Percentiles rank a stretch among this genome's conserved stretches.
Conservation (phyloP, 2,797 vertebrate genomes). For the Mormyrops boulengeri region DNA sequence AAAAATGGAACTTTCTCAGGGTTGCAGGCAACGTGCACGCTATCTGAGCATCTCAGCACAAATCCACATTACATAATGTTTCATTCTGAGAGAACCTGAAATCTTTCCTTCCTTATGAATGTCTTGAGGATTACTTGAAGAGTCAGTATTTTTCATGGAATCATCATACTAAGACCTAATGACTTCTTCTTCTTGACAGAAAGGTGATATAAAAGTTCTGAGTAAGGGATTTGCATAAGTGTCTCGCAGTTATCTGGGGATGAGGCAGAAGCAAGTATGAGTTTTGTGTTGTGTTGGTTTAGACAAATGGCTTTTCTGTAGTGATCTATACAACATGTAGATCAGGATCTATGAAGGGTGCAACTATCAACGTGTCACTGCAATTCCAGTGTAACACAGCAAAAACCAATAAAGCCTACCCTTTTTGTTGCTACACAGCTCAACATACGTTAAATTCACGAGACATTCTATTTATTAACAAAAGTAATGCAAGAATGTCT, state of each 20-base stretch:
- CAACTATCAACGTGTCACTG: background rate
- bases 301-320: background rate
- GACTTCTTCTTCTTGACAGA: background rate
- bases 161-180: background rate
- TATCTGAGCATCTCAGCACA: background rate
- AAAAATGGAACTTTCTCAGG: background rate
- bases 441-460: background rate
- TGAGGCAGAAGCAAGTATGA: background rate
- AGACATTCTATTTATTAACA: background rate
- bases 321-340: background rate
- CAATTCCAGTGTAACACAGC: background rate
- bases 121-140: background rate
- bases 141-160: background rate
- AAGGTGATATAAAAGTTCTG: background rate
- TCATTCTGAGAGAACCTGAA: background rate
- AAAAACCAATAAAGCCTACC: background rate
- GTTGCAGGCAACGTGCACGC: background rate
- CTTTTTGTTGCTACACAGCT: background rate
- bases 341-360: background rate
- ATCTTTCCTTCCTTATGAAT: background rate
- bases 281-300: background rate
- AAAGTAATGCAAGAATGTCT: background rate
- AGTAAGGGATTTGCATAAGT: background rate
- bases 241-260: background rate
- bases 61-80: background rate